A percentile compares a stretch with the other conserved stretches of the same genome.
Evolutionary conservation across 1,140 invertebrate species (phyloP).

Genomic region (Doryteuthis pealeii): DNA sequence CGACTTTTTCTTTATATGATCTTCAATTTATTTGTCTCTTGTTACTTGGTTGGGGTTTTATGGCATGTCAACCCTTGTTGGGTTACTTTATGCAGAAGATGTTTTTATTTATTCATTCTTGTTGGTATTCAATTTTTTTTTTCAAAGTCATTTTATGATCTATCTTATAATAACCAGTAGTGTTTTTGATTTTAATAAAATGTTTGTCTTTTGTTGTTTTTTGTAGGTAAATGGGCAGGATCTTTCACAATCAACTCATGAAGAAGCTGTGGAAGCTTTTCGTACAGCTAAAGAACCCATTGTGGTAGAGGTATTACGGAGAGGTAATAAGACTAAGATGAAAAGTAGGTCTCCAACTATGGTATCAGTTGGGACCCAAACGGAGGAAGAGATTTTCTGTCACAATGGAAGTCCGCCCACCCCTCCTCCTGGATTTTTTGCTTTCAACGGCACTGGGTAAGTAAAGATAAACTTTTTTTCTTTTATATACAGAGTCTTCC

Average conservation of each 20-base stretch:
- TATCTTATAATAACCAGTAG: too few relatives aligned
- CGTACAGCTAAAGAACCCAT: conserved; percentile 72
- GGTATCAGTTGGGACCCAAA: conserved; percentile 46
- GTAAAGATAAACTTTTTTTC: conserved; percentile 19
- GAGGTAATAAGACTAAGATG: conserved; percentile 48
- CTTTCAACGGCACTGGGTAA: conserved; percentile 47
- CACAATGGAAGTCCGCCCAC: conserved; percentile 46
- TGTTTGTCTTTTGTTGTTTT: conserved; percentile 6
- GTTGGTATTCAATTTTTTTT: too few relatives aligned
- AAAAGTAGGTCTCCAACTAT: conserved; percentile 15
- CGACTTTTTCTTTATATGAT: too few relatives aligned
- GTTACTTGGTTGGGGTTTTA: too few relatives aligned
- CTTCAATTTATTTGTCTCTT: too few relatives aligned
- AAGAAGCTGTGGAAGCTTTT: conserved; percentile 74
- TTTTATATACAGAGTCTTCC: neutral
- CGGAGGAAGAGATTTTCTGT: conserved; percentile 57
- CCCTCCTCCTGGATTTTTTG: conserved; percentile 48
- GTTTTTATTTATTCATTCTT: too few relatives aligned
- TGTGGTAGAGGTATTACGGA: conserved; percentile 71
- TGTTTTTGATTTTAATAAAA: too few relatives aligned
- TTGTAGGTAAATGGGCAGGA: conserved; percentile 74
- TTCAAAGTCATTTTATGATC: too few relatives aligned
- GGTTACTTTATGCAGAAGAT: too few relatives aligned
- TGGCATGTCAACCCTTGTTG: too few relatives aligned
- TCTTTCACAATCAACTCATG: conserved; percentile 68